Base-by-base conservation (phyloP, 2,888 invertebrate species). In the Autographa pulchrina region DNA sequence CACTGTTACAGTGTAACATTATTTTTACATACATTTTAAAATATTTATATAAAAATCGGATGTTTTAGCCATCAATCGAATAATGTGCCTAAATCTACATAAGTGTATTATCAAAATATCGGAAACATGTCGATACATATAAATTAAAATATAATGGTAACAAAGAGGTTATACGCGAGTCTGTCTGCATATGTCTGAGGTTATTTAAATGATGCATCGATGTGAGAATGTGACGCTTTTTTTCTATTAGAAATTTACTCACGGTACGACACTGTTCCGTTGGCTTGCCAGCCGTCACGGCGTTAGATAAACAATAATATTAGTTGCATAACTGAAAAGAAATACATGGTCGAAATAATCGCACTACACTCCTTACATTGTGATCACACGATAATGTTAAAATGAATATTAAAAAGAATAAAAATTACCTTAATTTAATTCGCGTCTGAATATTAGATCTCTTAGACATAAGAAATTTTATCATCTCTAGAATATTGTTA, bases 151-250 rank as follows among this genome's bases (percentile, higher is more conserved):
- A 87, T 88, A 87, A 71, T 66, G 89, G 86, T 85, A 83, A 84
- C 78, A 79, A 83, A 81, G 83, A 80, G 77, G 80, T 88, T 81
- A 83, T 85, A 77, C 82, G 86, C 86, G 88, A 86, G 88, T 88
- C 83, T 89, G 88, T 85, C 82, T 91, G 89, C 81, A 89, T 89
- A 84, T 86, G 88, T 85, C 83, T 87, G 85, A 81, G 87, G 88
- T 90, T 86, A 87, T 87, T 86, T 84, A 87, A 84, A 89, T 87
- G 84, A 86, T 87, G 90, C 89, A 86, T 87, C 89, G 87, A 90
- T 87, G 94, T 90, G 92, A 92, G 92, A 91, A 92, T 93, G 93
- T 89, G 86, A 92, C 89, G 93, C 94, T 94, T 94, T 90, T 91
- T 85, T 79, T 85, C 84, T 90, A 91, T 89, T 94, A 93, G 91